Conservation (phyloP, 2,888 invertebrate species). For the Coenonympha arcania region DNA sequence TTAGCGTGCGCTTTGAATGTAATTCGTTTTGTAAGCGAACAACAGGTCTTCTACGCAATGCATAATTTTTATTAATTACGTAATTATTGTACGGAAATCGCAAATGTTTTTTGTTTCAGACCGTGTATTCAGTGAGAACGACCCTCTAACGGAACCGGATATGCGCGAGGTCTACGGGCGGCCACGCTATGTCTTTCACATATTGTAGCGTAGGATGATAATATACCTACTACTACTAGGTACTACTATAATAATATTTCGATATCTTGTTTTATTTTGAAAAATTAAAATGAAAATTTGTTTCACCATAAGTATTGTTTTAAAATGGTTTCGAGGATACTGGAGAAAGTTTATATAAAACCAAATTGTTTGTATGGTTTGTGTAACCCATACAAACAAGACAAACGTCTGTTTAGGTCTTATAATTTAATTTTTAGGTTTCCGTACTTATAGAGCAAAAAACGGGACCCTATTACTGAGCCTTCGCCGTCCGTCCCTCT, state of each 20-base stretch:
- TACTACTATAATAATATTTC: background rate
- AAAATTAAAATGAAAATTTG: background rate
- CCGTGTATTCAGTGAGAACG: conserved; percentile 67
- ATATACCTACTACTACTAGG: background rate
- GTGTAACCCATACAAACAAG: too few species aligned
- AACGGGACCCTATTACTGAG: too few species aligned
- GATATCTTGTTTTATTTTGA: background rate
- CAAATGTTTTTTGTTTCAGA: conserved; percentile 56
- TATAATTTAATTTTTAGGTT: too few species aligned
- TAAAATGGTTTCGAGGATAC: too few species aligned
- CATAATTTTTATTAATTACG: conserved; percentile 33
- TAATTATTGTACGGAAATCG: conserved; percentile 53
- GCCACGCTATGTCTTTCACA: conserved; percentile 34
- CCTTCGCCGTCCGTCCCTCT: too few species aligned
- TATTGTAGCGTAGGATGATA: conserved; percentile 16
- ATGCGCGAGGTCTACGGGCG: conserved; percentile 53
- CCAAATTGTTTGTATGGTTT: too few species aligned
- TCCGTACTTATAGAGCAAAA: too few species aligned
- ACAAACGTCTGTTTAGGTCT: too few species aligned
- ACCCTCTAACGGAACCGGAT: conserved; percentile 64
- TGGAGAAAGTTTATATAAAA: too few species aligned
- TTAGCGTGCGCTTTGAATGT: conserved; percentile 21
- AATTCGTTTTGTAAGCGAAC: conserved; percentile 21
- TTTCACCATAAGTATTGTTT: background rate
- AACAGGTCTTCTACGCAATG: conserved; percentile 18